These are phyloP conservation scores for Drosophila guanche DNA, from an alignment of 1,140 invertebrate genomes.

Conservation along the genomic window DNA sequence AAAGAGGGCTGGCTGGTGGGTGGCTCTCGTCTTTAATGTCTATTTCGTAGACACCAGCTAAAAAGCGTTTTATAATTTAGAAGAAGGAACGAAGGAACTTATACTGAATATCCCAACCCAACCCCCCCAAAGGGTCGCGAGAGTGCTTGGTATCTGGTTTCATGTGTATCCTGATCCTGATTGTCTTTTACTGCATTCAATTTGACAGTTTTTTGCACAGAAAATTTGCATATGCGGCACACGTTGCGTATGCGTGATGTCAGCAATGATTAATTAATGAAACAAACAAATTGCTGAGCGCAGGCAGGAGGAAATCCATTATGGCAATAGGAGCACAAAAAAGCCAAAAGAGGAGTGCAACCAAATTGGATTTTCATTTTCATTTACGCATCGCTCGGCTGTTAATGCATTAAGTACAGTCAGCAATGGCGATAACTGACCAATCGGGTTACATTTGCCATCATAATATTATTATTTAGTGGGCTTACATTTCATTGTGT, in stretches of 20 bases:
- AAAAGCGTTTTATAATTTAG: no score
- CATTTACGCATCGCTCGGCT: constrained; percentile 62
- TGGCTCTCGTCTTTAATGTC: no score
- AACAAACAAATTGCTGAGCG: constrained; percentile 29
- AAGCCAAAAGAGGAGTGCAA: background rate
- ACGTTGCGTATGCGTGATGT: constrained; percentile 68
- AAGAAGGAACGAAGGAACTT: no score
- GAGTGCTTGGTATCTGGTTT: background rate
- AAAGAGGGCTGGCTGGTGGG: no score
- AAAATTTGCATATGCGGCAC: constrained; percentile 58
- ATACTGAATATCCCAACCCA: no score
- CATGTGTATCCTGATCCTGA: background rate
- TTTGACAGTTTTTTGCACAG: constrained; percentile 11
- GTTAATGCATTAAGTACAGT: constrained; percentile 14
- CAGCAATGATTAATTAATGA: constrained; percentile 73
- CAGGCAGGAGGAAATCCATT: constrained; percentile 10
- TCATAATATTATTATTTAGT: background rate
- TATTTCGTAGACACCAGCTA: no score
- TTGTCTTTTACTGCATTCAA: background rate
- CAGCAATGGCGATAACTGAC: background rate
- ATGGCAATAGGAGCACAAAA: constrained; percentile 52
- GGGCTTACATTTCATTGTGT: no score
- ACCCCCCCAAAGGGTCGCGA: background rate
- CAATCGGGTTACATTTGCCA: no score
- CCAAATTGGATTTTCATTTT: constrained; percentile 59